phyloP scores from a whole-genome alignment of 1,140 invertebrate genomes.

The Drosophila mayri region DNA sequence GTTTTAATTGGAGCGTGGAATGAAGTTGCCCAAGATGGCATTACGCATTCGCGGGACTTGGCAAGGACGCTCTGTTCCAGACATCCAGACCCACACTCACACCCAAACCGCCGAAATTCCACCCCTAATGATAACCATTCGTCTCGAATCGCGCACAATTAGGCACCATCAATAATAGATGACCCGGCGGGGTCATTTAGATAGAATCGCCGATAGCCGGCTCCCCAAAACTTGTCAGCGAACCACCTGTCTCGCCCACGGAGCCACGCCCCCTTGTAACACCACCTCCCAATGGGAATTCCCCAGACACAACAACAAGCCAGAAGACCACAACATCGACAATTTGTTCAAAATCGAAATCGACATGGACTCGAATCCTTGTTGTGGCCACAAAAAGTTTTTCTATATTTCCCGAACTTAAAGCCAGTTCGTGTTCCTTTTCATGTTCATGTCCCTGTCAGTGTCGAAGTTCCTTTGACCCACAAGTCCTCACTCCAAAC shows the following conservation, averaged over 20 bases:
- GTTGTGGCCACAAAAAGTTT: constrained; percentile 37
- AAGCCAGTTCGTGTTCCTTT: constrained; percentile 42
- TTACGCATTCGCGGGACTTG: constrained; percentile 6
- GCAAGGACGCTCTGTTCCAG: constrained; percentile 8
- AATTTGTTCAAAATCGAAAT: constrained; percentile 45
- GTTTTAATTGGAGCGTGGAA: constrained; percentile 48
- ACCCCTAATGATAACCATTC: constrained; percentile 33
- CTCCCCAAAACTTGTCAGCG: constrained; percentile 33
- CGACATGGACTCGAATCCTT: constrained; percentile 9
- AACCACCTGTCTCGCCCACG: constrained; percentile 21
- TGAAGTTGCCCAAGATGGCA: constrained; percentile 18
- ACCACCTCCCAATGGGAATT: constrained; percentile 31
- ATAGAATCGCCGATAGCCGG: constrained; percentile 40
- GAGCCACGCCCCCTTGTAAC: constrained; percentile 20
- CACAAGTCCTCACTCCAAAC: background rate
- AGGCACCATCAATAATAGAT: constrained; percentile 58
- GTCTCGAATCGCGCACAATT: constrained; percentile 41
- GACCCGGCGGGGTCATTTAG: constrained; percentile 50
- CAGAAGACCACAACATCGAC: constrained; percentile 15
- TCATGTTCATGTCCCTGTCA: constrained; percentile 34
- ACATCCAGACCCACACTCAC: background rate
- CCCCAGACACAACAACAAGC: constrained; percentile 26
- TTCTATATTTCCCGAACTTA: constrained; percentile 30
- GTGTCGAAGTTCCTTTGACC: constrained; percentile 20
- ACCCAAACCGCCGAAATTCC: background rate